Evolutionary conservation across 2,797 vertebrate species (phyloP).

Genomic region (Paedocypris micromegethes): DNA sequence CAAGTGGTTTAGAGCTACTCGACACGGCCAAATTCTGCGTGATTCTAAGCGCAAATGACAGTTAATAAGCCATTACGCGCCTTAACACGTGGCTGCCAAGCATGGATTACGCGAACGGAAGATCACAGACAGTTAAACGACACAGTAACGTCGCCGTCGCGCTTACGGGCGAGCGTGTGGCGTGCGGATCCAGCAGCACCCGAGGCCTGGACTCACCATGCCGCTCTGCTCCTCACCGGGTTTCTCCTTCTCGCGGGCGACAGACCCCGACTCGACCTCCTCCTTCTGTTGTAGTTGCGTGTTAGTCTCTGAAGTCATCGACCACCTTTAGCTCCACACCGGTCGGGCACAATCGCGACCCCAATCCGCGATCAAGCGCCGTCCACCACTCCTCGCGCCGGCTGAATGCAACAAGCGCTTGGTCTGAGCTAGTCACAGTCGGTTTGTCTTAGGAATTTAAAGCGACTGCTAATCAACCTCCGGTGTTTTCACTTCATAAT

Average conservation of each 20-base stretch:
- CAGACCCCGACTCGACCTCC: conserved; percentile 12
- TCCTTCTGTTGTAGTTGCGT: conserved; percentile 20
- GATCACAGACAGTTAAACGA: neutral
- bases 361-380: conserved; percentile 7
- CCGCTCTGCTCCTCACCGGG: conserved; percentile 46
- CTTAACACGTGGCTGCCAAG: neutral
- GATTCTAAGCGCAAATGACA: too few species aligned
- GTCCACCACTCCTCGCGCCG: conserved; percentile 32
- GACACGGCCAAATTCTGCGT: neutral
- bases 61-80: too few species aligned
- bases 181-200: conserved; percentile 32
- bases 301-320: conserved; percentile 33
- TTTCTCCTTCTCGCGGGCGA: conserved; percentile 24
- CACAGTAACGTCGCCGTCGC: conserved; percentile 1
- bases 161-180: conserved; percentile 9
- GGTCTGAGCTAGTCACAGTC: conserved; percentile 25
- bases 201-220: conserved; percentile 68
- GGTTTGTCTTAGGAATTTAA: conserved; percentile 25
- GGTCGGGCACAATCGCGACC: conserved; percentile 19
- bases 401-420: conserved; percentile 47
- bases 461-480: neutral
- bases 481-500: neutral
- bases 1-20: conserved; percentile 3
- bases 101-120: neutral
- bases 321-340: conserved; percentile 32